Conservation (phyloP, 2,113 vertebrate species). For the Psephotus haematonotus region DNA sequence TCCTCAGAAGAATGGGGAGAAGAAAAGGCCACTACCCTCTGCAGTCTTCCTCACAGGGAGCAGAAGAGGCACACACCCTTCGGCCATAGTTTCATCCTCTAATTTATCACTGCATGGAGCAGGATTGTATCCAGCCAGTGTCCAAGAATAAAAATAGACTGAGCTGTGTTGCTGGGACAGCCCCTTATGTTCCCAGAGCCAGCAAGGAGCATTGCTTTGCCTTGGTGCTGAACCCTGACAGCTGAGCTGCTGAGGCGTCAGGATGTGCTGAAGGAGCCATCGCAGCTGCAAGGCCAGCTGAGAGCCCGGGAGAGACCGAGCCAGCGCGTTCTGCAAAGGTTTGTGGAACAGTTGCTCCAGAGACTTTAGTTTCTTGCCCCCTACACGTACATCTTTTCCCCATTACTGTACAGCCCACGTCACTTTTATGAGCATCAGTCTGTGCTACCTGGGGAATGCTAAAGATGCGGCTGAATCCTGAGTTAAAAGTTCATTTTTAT, state of each 20-base stretch:
- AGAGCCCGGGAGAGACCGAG: background rate
- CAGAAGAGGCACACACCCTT: background rate
- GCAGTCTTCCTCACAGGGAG: background rate
- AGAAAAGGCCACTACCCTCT: background rate
- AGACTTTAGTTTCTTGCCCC: background rate
- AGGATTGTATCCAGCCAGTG: background rate
- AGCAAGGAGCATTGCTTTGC: background rate
- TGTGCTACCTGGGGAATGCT: background rate
- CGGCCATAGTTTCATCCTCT: background rate
- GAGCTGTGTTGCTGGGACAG: background rate
- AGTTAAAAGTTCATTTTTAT: background rate
- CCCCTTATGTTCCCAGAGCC: background rate
- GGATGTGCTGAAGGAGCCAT: background rate
- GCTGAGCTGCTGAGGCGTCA: background rate
- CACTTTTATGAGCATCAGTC: background rate
- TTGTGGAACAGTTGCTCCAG: constrained; percentile 11
- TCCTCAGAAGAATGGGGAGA: background rate
- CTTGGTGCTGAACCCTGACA: background rate
- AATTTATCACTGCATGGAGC: background rate
- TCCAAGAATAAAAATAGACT: background rate
- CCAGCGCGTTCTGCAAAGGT: background rate
- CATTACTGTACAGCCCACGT: background rate
- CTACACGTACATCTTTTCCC: rapidly evolving
- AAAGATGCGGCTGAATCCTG: background rate
- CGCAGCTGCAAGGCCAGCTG: background rate